Conservation (phyloP, 2,113 vertebrate species). For the Progne subis region DNA sequence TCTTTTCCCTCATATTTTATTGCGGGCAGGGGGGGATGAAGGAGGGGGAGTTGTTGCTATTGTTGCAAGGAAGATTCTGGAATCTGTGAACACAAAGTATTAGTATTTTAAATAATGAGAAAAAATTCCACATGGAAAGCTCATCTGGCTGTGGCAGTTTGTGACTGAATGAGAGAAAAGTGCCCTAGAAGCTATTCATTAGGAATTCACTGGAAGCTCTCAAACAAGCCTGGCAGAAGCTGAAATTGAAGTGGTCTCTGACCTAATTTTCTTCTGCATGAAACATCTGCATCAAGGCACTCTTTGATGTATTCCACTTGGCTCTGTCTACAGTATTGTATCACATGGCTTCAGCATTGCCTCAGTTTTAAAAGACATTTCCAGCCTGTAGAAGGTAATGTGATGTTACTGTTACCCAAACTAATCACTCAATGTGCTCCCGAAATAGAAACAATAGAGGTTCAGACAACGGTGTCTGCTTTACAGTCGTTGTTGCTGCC, state of each 20-base stretch:
- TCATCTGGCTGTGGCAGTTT: slow-evolving; percentile 84
- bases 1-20: background rate
- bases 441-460: slow-evolving; percentile 85
- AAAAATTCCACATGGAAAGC: slow-evolving; percentile 81
- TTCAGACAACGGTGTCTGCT: slow-evolving; percentile 78
- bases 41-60: slow-evolving; percentile 33
- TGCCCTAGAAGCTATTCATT: slow-evolving; percentile 90
- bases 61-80: slow-evolving; percentile 73
- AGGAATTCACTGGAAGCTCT: slow-evolving; percentile 87
- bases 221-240: slow-evolving; percentile 87
- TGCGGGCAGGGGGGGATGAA: background rate
- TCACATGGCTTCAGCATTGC: slow-evolving; percentile 81
- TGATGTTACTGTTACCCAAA: slow-evolving; percentile 82
- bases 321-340: slow-evolving; percentile 84
- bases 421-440: slow-evolving; percentile 82
- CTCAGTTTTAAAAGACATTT: slow-evolving; percentile 83
- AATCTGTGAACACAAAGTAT: slow-evolving; percentile 77
- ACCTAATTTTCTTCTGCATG: slow-evolving; percentile 89
- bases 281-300: slow-evolving; percentile 87
- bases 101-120: slow-evolving; percentile 80
- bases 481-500: slow-evolving; percentile 71
- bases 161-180: slow-evolving; percentile 85
- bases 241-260: slow-evolving; percentile 90
- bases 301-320: slow-evolving; percentile 89
- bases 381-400: slow-evolving; percentile 85